These are phyloP conservation scores for Watsonalla cultraria DNA, from an alignment of 2,888 invertebrate genomes.

Conservation along the genomic window DNA sequence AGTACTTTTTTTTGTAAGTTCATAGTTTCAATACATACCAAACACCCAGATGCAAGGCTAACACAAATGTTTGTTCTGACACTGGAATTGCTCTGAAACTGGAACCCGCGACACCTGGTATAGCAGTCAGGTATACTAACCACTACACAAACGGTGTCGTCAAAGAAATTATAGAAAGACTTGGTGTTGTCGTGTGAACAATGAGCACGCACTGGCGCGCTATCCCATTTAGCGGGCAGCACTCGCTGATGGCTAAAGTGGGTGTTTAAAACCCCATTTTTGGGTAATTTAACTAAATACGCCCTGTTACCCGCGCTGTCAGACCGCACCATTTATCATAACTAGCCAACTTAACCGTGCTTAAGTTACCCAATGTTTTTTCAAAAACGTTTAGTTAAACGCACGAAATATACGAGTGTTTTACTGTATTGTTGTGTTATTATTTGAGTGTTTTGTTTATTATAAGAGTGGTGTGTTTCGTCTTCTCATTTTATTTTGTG, in stretches of 20 bases:
- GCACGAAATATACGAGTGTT: neutral
- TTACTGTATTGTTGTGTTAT: neutral
- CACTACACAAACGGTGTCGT: too few relatives aligned
- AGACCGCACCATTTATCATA: constrained; percentile 1
- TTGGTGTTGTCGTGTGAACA: constrained; percentile 13
- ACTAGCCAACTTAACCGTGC: neutral
- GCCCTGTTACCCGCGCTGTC: constrained; percentile 13
- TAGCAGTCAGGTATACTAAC: too few relatives aligned
- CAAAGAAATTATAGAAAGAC: too few relatives aligned
- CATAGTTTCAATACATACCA: too few relatives aligned
- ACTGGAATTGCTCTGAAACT: too few relatives aligned
- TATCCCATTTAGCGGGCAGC: constrained; percentile 52
- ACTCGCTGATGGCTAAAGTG: constrained; percentile 46
- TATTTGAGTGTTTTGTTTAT: neutral
- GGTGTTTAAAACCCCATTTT: constrained; percentile 47
- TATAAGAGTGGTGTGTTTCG: neutral
- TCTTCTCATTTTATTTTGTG: neutral
- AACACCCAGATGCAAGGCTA: too few relatives aligned
- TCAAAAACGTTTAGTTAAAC: neutral
- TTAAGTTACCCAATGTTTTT: neutral
- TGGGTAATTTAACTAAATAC: constrained; percentile 37
- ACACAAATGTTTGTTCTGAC: too few relatives aligned
- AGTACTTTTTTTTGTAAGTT: too few relatives aligned
- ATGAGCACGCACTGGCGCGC: constrained; percentile 37
- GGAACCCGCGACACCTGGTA: too few relatives aligned